These are phyloP conservation scores for Macrobrachium rosenbergii DNA, from an alignment of 1,140 invertebrate genomes.

Conservation along the genomic window DNA sequence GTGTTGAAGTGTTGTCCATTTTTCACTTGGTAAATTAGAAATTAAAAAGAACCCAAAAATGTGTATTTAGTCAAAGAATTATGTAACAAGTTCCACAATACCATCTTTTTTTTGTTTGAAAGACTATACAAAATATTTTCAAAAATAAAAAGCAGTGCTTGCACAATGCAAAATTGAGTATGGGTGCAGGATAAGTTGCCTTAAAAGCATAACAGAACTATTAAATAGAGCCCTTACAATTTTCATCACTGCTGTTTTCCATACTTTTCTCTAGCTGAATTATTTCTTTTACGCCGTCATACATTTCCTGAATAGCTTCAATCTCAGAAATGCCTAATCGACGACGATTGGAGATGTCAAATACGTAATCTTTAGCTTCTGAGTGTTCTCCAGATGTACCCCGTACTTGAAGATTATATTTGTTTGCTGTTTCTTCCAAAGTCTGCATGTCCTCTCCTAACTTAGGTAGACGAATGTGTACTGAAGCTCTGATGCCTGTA, in stretches of 20 bases:
- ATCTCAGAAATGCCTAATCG: constrained; percentile 84
- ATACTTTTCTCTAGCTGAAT: constrained; percentile 75
- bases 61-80: too few species aligned
- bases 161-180: too few species aligned
- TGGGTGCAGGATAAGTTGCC: too few species aligned
- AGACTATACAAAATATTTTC: too few species aligned
- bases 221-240: too few species aligned
- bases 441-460: constrained; percentile 85
- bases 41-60: too few species aligned
- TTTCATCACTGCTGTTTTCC: neutral
- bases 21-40: too few species aligned
- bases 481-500: constrained; percentile 85
- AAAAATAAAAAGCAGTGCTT: too few species aligned
- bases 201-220: neutral
- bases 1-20: too few species aligned
- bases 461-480: constrained; percentile 86
- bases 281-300: constrained; percentile 80
- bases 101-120: too few species aligned
- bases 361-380: constrained; percentile 71
- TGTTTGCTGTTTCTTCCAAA: constrained; percentile 84
- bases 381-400: constrained; percentile 73
- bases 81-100: too few species aligned
- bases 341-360: constrained; percentile 83
- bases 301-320: constrained; percentile 87
- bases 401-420: constrained; percentile 80